phyloP scores from a whole-genome alignment of 1,140 invertebrate genomes.

The Hyles euphorbiae region DNA sequence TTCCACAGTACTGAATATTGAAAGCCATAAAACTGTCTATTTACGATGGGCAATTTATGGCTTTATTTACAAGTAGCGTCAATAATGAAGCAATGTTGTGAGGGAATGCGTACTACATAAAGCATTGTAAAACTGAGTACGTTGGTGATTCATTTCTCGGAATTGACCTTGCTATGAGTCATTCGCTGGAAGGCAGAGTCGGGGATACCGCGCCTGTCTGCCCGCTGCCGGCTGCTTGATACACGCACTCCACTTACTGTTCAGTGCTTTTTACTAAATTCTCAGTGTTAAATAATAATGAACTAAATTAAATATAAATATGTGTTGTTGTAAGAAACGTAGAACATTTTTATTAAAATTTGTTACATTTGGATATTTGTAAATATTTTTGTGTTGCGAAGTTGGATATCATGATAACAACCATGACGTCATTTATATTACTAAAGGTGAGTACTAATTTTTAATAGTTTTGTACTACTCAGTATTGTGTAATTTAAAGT shows the following conservation, averaged over 20 bases:
- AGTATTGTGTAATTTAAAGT: not conserved
- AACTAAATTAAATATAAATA: conserved; percentile 36
- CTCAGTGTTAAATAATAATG: conserved; percentile 32
- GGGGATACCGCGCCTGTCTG: conserved; percentile 75
- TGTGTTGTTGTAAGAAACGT: conserved; percentile 44
- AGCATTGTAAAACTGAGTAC: conserved; percentile 67
- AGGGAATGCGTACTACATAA: conserved; percentile 66
- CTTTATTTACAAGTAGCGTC: conserved; percentile 29
- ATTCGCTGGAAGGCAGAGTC: conserved; percentile 73
- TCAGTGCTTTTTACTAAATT: conserved; percentile 37
- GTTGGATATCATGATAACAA: conserved; percentile 73
- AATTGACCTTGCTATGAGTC: conserved; percentile 77
- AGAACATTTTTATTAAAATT: conserved; percentile 33
- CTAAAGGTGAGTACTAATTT: conserved; percentile 60
- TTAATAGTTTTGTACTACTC: conserved; percentile 8
- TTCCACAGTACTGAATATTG: too few relatives aligned
- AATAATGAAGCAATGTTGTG: conserved; percentile 47
- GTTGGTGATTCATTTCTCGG: conserved; percentile 76
- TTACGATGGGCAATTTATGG: conserved; percentile 7
- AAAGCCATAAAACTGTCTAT: too few relatives aligned
- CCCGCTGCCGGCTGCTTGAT: conserved; percentile 66
- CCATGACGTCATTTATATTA: conserved; percentile 74
- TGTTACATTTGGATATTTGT: conserved; percentile 35
- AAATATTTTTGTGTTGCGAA: conserved; percentile 62
- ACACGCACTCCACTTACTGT: conserved; percentile 57